Evolutionary conservation across 1,140 invertebrate species (phyloP), one percentile per base, ranked within the genome.

Genomic region (Oscheius sp.): DNA sequence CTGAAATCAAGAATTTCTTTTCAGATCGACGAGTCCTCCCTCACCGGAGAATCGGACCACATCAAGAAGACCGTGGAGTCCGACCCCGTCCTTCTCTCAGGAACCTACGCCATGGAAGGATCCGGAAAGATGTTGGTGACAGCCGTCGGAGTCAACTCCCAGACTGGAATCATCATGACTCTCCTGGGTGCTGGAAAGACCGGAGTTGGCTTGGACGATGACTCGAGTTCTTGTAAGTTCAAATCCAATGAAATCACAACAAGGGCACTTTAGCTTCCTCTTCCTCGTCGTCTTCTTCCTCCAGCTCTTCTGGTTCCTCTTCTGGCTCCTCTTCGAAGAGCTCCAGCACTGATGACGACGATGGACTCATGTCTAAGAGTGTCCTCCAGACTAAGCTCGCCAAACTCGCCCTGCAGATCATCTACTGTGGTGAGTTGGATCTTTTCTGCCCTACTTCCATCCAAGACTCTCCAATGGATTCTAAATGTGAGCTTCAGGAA

Each of bases 1-100:
- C 42, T 45, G 18, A 45, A 45, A 45, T 18, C 18, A 45, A 18
- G 42, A 45, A 45, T 45, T 45, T 45, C 23, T 7, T 10, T 63
- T 32, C 31, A 63, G 90, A 83, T 96, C 79, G 96, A 99, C 87
- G 96, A 99, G 87, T 97, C 94, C 72, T 97, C 95, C 78, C 88
- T 99, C 79, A 99, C 96, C 77, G 96, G 96, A 79, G 96, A 99
- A 88, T 97, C 95, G 15, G 96, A 99, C 88, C 94, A 97, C 89
- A 95, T 99, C 26, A 97, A 97, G 86, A 99, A 99, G 86, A 93
- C 93, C 65, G 91, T 92, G 86, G 85, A 88, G 62, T 90, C 88
- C 83, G 94, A 97, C 89, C 94, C 94, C 45, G 93, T 97, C 91
- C 90, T 97, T 79, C 89, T 83, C 2, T 81, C 62, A 79, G 81